Conservation (phyloP, 2,113 vertebrate species). For the Mugil cephalus region DNA sequence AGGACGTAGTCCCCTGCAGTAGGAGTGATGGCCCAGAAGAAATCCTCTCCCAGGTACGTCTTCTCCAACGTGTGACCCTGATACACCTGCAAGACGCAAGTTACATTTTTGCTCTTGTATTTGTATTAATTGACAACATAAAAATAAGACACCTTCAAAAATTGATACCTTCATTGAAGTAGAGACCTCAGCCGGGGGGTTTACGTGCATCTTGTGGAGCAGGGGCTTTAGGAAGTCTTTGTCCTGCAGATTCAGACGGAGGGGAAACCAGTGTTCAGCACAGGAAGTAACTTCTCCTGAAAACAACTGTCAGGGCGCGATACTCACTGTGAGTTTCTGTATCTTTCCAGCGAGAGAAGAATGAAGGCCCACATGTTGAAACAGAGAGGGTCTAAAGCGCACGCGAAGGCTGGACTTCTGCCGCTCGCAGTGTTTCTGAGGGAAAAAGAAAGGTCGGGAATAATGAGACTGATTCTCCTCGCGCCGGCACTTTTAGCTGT, state of each 20-base stretch:
- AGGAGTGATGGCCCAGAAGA: constrained; percentile 98
- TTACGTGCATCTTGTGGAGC: constrained; percentile 97
- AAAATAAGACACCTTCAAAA: no score
- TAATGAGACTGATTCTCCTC: background rate
- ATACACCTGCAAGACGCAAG: constrained; percentile 85
- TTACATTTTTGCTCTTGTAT: background rate
- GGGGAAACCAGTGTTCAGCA: constrained; percentile 15
- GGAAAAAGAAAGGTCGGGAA: background rate
- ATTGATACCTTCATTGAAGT: constrained; percentile 91
- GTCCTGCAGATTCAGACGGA: constrained; percentile 84
- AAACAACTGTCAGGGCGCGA: background rate
- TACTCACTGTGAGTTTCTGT: constrained; percentile 95
- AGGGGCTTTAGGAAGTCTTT: constrained; percentile 99
- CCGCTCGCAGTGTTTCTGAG: constrained; percentile 95
- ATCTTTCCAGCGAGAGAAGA: constrained; percentile 98
- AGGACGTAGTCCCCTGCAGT: constrained; percentile 93
- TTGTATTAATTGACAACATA: no score
- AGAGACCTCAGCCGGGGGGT: constrained; percentile 96
- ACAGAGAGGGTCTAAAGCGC: constrained; percentile 97
- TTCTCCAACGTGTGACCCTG: constrained; percentile 97
- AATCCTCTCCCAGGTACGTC: constrained; percentile 96
- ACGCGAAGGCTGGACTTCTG: constrained; percentile 97
- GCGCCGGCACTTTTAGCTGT: background rate
- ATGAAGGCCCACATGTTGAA: constrained; percentile 97
- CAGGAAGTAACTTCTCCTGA: constrained; percentile 7